phyloP scores from a whole-genome alignment of 2,113 vertebrate species.

The Macquaria australasica region DNA sequence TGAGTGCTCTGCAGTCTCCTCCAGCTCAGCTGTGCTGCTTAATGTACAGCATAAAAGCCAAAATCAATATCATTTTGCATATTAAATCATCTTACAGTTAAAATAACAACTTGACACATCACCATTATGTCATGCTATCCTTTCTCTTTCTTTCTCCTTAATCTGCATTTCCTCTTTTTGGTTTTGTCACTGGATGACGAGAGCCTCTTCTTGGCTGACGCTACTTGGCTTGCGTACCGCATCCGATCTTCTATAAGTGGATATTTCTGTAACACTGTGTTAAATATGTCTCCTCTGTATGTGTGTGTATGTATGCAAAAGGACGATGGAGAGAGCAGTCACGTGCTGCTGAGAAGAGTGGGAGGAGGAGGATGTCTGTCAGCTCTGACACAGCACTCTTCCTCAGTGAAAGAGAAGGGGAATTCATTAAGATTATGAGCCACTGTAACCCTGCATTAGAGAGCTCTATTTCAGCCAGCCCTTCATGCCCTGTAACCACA shows the following conservation, averaged over 20 bases:
- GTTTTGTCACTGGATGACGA: background rate
- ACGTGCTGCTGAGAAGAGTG: constrained; percentile 31
- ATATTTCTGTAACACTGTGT: constrained; percentile 22
- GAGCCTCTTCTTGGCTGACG: constrained; percentile 7
- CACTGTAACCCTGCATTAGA: constrained; percentile 27
- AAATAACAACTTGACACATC: background rate
- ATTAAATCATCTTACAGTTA: background rate
- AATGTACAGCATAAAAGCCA: background rate
- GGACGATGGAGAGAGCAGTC: constrained; percentile 25
- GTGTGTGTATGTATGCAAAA: constrained; percentile 14
- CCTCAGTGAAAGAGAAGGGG: constrained; percentile 17
- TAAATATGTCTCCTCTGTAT: constrained; percentile 25
- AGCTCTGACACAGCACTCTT: constrained; percentile 73
- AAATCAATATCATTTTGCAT: background rate
- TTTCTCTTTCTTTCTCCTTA: background rate
- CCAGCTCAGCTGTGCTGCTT: background rate
- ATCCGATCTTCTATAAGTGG: background rate
- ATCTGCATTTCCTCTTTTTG: background rate
- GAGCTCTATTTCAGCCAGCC: constrained; percentile 39
- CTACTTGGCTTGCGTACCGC: background rate
- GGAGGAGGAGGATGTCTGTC: constrained; percentile 56
- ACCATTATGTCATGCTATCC: background rate
- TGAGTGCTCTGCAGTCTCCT: background rate
- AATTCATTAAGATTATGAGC: constrained; percentile 45
- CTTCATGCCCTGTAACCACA: constrained; percentile 38